These are phyloP conservation scores for Coptodon rendalli DNA, from an alignment of 2,113 vertebrate genomes.

Conservation along the genomic window DNA sequence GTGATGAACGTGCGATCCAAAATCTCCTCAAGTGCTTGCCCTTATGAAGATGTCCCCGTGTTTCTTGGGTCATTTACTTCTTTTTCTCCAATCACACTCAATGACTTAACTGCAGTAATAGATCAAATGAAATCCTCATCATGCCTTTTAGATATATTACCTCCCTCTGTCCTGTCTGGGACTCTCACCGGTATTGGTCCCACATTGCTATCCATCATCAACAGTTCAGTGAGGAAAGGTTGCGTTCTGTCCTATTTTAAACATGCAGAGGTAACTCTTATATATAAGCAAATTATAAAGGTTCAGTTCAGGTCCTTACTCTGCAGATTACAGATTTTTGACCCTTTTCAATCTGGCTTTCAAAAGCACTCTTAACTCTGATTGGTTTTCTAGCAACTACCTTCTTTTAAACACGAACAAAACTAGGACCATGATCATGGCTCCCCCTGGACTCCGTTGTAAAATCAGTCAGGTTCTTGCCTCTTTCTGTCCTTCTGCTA, in stretches of 20 bases:
- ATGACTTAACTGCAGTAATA: no score
- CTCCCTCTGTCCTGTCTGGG: no score
- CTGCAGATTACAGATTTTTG: background rate
- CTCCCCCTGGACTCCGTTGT: no score
- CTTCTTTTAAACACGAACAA: no score
- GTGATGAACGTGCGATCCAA: background rate
- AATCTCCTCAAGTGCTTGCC: background rate
- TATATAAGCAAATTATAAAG: background rate
- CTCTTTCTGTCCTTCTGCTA: no score
- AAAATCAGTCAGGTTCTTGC: no score
- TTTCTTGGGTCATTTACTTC: background rate
- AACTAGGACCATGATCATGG: no score
- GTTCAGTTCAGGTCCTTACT: background rate
- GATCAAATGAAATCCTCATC: no score
- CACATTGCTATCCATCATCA: background rate
- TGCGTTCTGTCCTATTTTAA: background rate
- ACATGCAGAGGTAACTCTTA: background rate
- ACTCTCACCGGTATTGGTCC: no score
- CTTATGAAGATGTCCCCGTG: background rate
- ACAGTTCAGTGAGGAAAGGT: background rate
- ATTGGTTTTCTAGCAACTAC: no score
- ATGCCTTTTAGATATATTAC: no score
- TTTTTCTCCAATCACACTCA: no score
- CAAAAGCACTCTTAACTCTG: background rate
- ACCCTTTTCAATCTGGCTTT: background rate